phyloP scores from a whole-genome alignment of 2,888 invertebrate genomes.

The Notocelia uddmanniana region DNA sequence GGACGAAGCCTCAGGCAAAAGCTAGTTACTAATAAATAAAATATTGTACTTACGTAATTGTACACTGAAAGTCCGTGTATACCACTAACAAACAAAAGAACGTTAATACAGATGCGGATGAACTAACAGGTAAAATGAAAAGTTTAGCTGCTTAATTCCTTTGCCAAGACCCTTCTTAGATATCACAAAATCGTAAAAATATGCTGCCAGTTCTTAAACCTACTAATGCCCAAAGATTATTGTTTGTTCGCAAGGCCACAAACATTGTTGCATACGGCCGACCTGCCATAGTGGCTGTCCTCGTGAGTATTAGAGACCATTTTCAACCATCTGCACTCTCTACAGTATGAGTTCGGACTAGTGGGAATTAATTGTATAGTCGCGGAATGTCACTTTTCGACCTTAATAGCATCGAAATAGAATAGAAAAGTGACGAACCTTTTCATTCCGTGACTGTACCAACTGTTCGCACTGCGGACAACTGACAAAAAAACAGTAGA shows the following conservation, averaged over 20 bases:
- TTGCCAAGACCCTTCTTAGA: neutral
- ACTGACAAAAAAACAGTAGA: too few relatives aligned
- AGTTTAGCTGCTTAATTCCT: neutral
- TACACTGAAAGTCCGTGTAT: neutral
- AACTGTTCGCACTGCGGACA: too few relatives aligned
- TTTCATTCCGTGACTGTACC: too few relatives aligned
- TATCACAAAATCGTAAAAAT: neutral
- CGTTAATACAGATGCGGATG: neutral
- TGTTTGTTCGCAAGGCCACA: neutral
- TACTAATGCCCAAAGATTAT: neutral
- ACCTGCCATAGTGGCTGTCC: neutral
- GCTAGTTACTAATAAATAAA: neutral
- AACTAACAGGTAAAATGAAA: neutral
- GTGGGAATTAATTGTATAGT: too few relatives aligned
- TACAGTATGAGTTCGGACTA: too few relatives aligned
- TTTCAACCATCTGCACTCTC: neutral
- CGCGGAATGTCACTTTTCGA: too few relatives aligned
- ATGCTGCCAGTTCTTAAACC: neutral
- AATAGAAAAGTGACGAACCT: too few relatives aligned
- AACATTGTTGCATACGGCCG: neutral
- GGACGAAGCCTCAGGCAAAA: too few relatives aligned
- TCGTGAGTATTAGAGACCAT: neutral
- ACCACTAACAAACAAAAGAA: neutral
- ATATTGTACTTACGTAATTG: neutral
- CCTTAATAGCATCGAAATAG: too few relatives aligned